Evolutionary conservation across 2,113 vertebrate species (phyloP).

Genomic region (Rafetus swinhoei): DNA sequence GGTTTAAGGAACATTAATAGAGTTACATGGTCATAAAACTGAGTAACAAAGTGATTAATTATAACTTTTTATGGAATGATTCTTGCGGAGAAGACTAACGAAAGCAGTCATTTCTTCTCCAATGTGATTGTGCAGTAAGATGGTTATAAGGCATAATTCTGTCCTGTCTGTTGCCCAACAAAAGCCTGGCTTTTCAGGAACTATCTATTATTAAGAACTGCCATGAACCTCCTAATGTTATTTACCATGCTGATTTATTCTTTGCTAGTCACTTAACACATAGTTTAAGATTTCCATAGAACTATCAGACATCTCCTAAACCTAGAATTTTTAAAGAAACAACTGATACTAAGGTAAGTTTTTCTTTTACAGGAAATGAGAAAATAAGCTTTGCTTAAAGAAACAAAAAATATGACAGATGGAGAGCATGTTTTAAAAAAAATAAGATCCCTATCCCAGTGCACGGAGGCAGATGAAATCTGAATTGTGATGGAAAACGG

Average conservation of each 20-base stretch:
- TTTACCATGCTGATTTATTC: neutral
- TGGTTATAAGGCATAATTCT: neutral
- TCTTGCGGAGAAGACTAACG: neutral
- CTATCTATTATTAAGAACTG: neutral
- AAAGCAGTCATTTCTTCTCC: neutral
- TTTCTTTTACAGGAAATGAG: neutral
- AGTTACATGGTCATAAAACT: neutral
- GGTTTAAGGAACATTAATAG: neutral
- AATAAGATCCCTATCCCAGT: neutral
- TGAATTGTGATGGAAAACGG: neutral
- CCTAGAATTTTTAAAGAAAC: neutral
- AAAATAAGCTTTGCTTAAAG: slow-evolving; percentile 34
- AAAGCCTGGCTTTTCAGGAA: neutral
- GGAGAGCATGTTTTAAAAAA: slow-evolving; percentile 33
- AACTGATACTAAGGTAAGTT: neutral
- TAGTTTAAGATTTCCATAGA: neutral
- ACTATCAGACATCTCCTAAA: neutral
- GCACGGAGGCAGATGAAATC: slow-evolving; percentile 1
- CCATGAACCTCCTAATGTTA: neutral
- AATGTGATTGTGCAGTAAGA: neutral
- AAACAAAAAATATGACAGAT: slow-evolving; percentile 43
- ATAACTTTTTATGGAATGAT: neutral
- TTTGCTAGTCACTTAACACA: too few relatives aligned
- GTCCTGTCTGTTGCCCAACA: slow-evolving; percentile 3
- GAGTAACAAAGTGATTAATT: neutral